Conservation (phyloP, 1,140 invertebrate genomes). For the Arion vulgaris region DNA sequence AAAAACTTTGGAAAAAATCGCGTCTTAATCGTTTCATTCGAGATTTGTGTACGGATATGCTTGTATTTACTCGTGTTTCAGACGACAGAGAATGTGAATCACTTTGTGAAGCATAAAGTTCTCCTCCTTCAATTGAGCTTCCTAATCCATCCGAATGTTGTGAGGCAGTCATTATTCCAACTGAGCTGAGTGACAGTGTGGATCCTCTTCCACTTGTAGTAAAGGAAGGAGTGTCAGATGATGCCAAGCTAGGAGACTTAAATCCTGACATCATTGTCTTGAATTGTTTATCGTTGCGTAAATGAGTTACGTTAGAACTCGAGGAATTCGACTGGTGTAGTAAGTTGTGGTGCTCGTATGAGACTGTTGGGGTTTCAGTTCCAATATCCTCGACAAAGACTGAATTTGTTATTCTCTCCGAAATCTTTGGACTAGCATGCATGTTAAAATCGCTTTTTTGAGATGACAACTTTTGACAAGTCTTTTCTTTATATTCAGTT, state of each 20-base stretch:
- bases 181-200: slow-evolving; percentile 22
- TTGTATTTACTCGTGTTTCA: background rate
- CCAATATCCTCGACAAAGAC: slow-evolving; percentile 4
- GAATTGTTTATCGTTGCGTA: no score
- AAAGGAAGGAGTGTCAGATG: background rate
- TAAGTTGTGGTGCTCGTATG: background rate
- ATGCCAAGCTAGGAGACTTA: background rate
- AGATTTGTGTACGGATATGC: background rate
- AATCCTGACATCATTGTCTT: background rate
- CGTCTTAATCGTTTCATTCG: background rate
- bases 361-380: background rate
- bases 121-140: slow-evolving; percentile 7
- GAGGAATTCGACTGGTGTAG: background rate
- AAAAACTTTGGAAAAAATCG: slow-evolving; percentile 1
- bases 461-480: background rate
- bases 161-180: background rate
- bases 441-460: background rate
- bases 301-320: background rate
- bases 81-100: background rate
- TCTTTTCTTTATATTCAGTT: background rate
- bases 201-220: background rate
- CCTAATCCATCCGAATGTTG: background rate
- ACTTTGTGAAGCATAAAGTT: background rate
- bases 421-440: background rate
- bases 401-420: no score